Conservation (phyloP, 2,113 vertebrate genomes). For the Phasianus colchicus region DNA sequence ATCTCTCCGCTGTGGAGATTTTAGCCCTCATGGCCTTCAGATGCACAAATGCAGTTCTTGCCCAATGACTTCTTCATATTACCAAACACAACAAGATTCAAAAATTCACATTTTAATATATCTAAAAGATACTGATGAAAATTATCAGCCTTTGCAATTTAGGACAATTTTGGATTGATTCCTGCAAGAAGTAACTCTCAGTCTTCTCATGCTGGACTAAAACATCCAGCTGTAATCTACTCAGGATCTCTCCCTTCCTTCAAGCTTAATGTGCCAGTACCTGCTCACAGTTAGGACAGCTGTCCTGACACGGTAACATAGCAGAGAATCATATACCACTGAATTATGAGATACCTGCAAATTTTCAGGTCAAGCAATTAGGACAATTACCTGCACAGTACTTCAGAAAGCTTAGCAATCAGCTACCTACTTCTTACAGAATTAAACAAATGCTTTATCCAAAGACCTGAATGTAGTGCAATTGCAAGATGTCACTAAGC, state of each 20-base stretch:
- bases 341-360: not conserved
- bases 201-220: not conserved
- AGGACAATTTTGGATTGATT: not conserved
- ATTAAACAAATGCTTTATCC: not conserved
- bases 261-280: not conserved
- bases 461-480: not conserved
- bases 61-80: not conserved
- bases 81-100: rapidly evolving
- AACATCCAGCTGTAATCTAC: not conserved
- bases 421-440: not conserved
- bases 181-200: not conserved
- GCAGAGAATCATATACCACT: not conserved
- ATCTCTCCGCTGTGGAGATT: not conserved
- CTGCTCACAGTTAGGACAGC: not conserved
- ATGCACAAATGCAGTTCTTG: not conserved
- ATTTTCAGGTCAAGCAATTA: not conserved
- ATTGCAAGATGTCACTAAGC: not conserved
- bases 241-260: not conserved
- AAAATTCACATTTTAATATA: not conserved
- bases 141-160: not conserved
- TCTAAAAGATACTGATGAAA: not conserved
- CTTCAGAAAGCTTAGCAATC: not conserved
- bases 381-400: not conserved
- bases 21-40: not conserved
- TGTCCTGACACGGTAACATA: rapidly evolving